Percentiles rank a stretch among this genome's conserved stretches.
Conservation (phyloP, 2,888 invertebrate species). For the Limnephilus marmoratus region DNA sequence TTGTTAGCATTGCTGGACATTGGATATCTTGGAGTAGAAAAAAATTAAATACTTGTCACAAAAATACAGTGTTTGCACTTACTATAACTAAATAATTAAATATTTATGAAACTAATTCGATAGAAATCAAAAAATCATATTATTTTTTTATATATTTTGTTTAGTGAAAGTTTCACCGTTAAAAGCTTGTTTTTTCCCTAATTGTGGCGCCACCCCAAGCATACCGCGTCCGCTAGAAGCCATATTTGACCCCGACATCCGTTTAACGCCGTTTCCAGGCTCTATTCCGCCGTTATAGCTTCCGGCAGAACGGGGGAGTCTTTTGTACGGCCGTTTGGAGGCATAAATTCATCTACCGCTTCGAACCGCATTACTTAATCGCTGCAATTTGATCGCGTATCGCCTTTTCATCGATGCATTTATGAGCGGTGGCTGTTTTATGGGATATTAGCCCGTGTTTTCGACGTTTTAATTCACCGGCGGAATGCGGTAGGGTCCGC, state of each 20-base stretch:
- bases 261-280: conserved; percentile 19
- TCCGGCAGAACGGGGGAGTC: not conserved
- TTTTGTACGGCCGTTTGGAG: not conserved
- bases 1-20: too few relatives aligned
- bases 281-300: conserved; percentile 12
- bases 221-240: not conserved
- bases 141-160: not conserved
- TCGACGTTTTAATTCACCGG: not conserved
- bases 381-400: not conserved
- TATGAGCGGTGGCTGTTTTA: not conserved
- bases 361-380: not conserved
- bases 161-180: not conserved
- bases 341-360: conserved; percentile 2
- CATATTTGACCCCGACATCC: conserved; percentile 9
- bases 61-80: too few relatives aligned
- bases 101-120: too few relatives aligned
- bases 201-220: not conserved
- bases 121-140: not conserved
- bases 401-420: not conserved
- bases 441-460: not conserved
- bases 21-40: too few relatives aligned
- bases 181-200: not conserved
- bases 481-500: not conserved
- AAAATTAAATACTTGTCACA: too few relatives aligned
- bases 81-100: too few relatives aligned